Base-by-base conservation (phyloP, 1,140 invertebrate species). In the Neomicropteryx cornuta region DNA sequence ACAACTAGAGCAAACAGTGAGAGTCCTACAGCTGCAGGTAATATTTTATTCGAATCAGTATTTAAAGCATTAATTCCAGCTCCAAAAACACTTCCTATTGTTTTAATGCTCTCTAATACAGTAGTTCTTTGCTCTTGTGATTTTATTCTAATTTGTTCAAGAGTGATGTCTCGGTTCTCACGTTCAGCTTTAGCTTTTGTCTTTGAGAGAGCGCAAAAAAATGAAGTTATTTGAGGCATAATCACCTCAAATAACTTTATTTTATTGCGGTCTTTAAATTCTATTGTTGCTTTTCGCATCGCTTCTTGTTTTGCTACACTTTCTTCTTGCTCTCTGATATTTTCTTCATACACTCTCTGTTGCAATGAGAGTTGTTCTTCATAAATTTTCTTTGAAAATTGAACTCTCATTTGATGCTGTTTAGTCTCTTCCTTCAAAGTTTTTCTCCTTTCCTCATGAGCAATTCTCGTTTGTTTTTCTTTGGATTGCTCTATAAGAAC, bases 271-370 rank as follows among this genome's bases (percentile, higher is more conserved):
- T 89, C 83, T 39, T 90, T 76, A 42, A 97, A 59, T 60, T 98
- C 93, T 49, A 99, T 83, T 0, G 95, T 98, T 5, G 87, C 83
- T 62, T 83, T 85, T 33, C 90, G 71, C 74, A 99, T 81, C 1
- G 87, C 82, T 70, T 99, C 96, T 63, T 99, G 97, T 57, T 96
- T 97, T 0, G 88, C 84, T 0, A 97, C 85, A 18, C 93, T 97
- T 58, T 99, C 95, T 68, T 99, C 96, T 69, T 99, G 95, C 50
- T 71, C 81, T 49, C 77, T 75, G 3, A 99, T 60, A 56, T 90
- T 92, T 44, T 99, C 95, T 44, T 99, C 94, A 56, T 97, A 89
- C 48, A 92, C 81, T 49, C 76, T 73, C 52, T 90, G 84, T 62
- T 97, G 93, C 49, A 96, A 90, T 1, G 73, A 55, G 14, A 97